Evolutionary conservation across 2,888 invertebrate genomes (phyloP), one percentile per base, ranked within the genome.

Genomic region (Pseudeuparius sepicola): DNA sequence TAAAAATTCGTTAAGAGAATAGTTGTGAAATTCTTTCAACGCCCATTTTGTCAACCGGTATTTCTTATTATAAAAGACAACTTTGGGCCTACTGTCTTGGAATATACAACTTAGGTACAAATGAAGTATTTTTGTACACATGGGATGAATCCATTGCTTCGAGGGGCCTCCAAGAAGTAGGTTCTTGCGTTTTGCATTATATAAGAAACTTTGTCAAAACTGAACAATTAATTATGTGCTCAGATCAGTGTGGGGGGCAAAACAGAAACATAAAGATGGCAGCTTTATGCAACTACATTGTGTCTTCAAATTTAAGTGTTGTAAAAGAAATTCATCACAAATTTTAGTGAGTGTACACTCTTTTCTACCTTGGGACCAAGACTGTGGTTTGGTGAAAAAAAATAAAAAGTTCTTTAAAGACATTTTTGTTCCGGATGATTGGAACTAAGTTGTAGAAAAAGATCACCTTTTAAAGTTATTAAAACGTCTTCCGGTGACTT

Each of bases 311-410:
- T 4, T 4, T 24, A 24, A 24, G 5, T 9, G n/a, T 9, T 10
- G n/a, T n/a, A n/a, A n/a, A n/a, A n/a, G n/a, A n/a, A n/a, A n/a
- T n/a, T n/a, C n/a, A n/a, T n/a, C n/a, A n/a, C n/a, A 24, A 24
- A 24, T 24, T 24, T 24, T 5, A 9, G 25, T 24, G 4, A 24
- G 25, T 24, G 33, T 24, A 11, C 24, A 33, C 25, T 25, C 24
- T 16, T 33, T 23, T 25, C 25, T 33, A n/a, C 24, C 33, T 5
- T 25, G 33, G 12, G 33, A 33, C 10, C 24, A 33, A 24, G 33
- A 33, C 24, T 33, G 24, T 14, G 25, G 12, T 25, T 33, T 14
- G 25, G 12, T 25, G 6, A 13, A 25, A 25, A 25, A 25, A 25
- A 25, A 4, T 14, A 27, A 27, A 11, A 7, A n/a, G n/a, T n/a